Conservation (phyloP, 2,797 vertebrate species). For the Erpetoichthys calabaricus region DNA sequence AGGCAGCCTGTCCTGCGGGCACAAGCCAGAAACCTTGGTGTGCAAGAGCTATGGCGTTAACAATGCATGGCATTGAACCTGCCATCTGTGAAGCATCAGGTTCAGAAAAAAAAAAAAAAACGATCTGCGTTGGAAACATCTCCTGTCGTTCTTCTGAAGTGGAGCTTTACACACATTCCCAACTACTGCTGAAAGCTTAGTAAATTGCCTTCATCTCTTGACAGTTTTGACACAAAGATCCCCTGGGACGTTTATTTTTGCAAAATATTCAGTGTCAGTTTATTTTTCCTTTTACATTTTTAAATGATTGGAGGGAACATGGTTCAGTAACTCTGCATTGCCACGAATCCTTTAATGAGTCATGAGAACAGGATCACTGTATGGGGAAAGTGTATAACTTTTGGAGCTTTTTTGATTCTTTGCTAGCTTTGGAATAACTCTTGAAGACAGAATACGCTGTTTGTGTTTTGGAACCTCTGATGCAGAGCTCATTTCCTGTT, state of each 20-base stretch:
- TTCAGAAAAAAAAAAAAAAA: too few relatives aligned
- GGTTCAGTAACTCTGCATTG: constrained; percentile 7
- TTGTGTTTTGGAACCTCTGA: too few relatives aligned
- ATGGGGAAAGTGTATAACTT: too few relatives aligned
- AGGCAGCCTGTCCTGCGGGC: too few relatives aligned
- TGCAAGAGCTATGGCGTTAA: too few relatives aligned
- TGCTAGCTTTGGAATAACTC: too few relatives aligned
- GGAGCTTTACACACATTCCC: constrained; percentile 2
- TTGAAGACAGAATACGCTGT: too few relatives aligned
- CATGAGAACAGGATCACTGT: constrained; percentile 3
- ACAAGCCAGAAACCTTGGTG: too few relatives aligned
- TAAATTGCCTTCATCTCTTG: not conserved
- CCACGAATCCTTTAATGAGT: constrained; percentile 20
- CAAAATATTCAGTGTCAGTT: constrained; percentile 8
- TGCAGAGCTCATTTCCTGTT: too few relatives aligned
- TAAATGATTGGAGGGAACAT: constrained; percentile 1
- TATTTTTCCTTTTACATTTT: constrained; percentile 3
- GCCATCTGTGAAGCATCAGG: not conserved
- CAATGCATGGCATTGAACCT: not conserved
- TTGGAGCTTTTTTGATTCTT: too few relatives aligned
- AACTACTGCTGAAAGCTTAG: not conserved
- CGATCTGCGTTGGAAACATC: not conserved
- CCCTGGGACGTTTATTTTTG: constrained; percentile 1
- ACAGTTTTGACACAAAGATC: constrained; percentile 8
- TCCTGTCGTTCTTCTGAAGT: constrained; percentile 7